Evolutionary conservation across 2,888 invertebrate species (phyloP).

Genomic region (Trichacis sp.): DNA sequence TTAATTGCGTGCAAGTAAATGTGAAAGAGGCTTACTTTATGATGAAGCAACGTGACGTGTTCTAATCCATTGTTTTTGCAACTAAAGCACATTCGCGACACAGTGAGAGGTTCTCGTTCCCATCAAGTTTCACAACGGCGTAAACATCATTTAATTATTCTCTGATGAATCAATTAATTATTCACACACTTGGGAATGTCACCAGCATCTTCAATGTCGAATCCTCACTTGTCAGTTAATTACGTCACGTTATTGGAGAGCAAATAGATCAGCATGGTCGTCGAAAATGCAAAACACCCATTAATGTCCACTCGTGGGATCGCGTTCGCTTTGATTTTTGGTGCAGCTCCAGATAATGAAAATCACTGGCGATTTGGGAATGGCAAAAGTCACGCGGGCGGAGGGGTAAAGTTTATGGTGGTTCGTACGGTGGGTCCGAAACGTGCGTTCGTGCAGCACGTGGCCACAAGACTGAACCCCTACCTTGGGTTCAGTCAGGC

Average conservation of each 20-base stretch:
- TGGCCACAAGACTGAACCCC: constrained; percentile 66
- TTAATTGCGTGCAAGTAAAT: too few relatives aligned
- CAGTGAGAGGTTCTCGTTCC: background rate
- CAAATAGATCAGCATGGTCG: background rate
- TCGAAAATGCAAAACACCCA: too few relatives aligned
- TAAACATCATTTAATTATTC: background rate
- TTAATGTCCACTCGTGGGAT: too few relatives aligned
- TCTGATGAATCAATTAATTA: background rate
- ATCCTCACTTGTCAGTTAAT: background rate
- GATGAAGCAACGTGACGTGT: background rate
- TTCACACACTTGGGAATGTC: background rate
- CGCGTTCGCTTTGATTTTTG: too few relatives aligned
- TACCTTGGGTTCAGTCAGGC: constrained; percentile 62
- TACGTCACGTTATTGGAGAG: background rate
- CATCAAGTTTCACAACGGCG: constrained; percentile 4
- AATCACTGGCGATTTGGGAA: background rate
- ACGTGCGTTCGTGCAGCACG: constrained; percentile 68
- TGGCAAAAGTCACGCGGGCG: background rate
- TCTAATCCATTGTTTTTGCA: constrained; percentile 4
- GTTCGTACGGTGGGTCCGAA: constrained; percentile 53
- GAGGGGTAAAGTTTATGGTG: constrained; percentile 7
- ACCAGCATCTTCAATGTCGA: background rate
- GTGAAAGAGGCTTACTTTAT: background rate
- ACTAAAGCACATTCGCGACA: background rate
- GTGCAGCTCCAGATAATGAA: too few relatives aligned